A percentile compares a stretch with the other conserved stretches of the same genome.
Conservation (phyloP, 2,888 invertebrate genomes). For the Dryadula phaetusa region DNA sequence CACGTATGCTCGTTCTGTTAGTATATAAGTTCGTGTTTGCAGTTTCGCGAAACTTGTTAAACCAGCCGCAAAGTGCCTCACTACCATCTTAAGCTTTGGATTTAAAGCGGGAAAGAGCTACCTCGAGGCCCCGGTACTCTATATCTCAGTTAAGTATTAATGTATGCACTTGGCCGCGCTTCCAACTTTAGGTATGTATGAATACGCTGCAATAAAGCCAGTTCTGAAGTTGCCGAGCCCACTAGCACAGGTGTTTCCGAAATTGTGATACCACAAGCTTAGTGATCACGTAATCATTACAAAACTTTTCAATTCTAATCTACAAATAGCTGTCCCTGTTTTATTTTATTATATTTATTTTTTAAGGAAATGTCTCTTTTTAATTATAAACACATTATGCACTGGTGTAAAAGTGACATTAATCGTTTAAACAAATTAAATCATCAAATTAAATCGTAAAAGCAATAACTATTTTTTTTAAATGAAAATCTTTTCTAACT, state of each 20-base stretch:
- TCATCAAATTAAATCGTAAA: too few species aligned
- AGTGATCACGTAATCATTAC: constrained; percentile 31
- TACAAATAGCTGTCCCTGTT: neutral
- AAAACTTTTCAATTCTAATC: constrained; percentile 15
- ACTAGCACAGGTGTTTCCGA: constrained; percentile 47
- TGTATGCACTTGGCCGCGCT: constrained; percentile 37
- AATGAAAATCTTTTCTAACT: too few species aligned
- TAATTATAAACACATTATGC: too few species aligned
- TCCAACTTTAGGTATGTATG: constrained; percentile 31
- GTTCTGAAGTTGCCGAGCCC: constrained; percentile 42
- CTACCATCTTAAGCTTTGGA: constrained; percentile 40
- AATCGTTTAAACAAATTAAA: too few species aligned
- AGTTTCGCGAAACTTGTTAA: constrained; percentile 38
- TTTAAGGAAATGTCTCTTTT: too few species aligned
- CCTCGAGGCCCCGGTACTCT: constrained; percentile 27
- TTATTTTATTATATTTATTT: neutral
- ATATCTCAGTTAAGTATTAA: constrained; percentile 42
- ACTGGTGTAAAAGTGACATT: too few species aligned
- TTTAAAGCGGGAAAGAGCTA: constrained; percentile 43
- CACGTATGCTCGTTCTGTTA: constrained; percentile 60
- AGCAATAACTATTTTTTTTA: too few species aligned
- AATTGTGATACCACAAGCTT: constrained; percentile 41
- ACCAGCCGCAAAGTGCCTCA: constrained; percentile 31
- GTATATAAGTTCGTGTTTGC: constrained; percentile 41
- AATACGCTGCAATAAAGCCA: constrained; percentile 38